Evolutionary conservation across 2,888 invertebrate genomes (phyloP), one percentile per base, ranked within the genome.

Genomic region (Endotricha flammealis): DNA sequence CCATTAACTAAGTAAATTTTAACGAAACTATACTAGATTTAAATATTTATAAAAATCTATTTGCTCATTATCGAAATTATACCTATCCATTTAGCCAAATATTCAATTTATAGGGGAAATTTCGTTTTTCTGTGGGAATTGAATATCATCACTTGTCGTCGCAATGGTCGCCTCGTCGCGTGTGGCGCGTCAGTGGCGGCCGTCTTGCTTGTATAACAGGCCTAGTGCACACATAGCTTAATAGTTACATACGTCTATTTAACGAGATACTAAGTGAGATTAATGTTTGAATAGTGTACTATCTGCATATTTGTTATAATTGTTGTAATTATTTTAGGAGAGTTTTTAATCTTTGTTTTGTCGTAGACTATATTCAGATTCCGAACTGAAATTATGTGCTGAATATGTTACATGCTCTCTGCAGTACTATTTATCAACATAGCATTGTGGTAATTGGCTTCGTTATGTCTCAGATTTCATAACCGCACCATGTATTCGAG

Each of bases 251-350:
- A 70, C 66, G 67, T 65, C 57, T 73, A 70, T 74, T 63, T 66
- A 74, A 72, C 66, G 64, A 74, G 66, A 73, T 71, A 74, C 69
- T 71, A 81, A 83, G 85, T 86, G 85, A 86, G 85, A 83, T 81
- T 83, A 78, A 79, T 78, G 72, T 79, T 77, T 78, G 65, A 63
- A 67, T 57, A 65, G 57, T 51, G 60, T 68, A 67, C 58, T 75
- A 70, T 71, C 67, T 67, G 64, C 67, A 66, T 79, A 81, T 72
- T 79, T 80, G 82, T 83, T 85, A 79, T 83, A 85, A 79, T 82
- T 79, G 81, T 83, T 82, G 72, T 79, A 78, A 78, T 78, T 78
- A 78, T 79, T 77, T 77, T 82, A 82, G 83, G 81, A 85, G 76
- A 85, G 83, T 83, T 85, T 66, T 71, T 76, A 79, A 77, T 75